Evolutionary conservation across 2,888 invertebrate species (phyloP), one percentile per base, ranked within the genome.

Genomic region (Tiphia femorata): DNA sequence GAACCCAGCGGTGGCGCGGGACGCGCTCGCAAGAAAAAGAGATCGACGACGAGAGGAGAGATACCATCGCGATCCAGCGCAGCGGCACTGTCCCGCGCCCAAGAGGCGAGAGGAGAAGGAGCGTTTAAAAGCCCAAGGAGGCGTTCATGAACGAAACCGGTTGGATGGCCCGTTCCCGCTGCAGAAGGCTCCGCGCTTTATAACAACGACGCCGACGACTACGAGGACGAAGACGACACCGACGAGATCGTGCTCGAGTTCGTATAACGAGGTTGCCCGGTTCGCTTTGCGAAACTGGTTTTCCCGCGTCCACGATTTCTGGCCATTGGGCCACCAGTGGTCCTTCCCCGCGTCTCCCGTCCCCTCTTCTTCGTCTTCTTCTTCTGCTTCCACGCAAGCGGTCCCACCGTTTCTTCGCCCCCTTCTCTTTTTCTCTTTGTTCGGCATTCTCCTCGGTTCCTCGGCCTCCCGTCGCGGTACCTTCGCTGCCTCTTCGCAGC

Each of bases 171-270:
- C 52, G 55, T 51, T 35, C 14, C 25, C 33, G 14, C 33, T 20
- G 48, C 53, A 55, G 47, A 62, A 62, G 65, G 54, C 55, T 55
- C 58, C 47, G 53, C 49, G 61, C 35, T 58, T 44, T 19, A 10
- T 58, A n/a, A n/a, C n/a, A n/a, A n/a, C n/a, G n/a, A n/a, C n/a
- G n/a, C n/a, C n/a, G n/a, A n/a, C n/a, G n/a, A n/a, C n/a, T n/a
- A n/a, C n/a, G n/a, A n/a, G n/a, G n/a, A n/a, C n/a, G n/a, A n/a
- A n/a, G n/a, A n/a, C n/a, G n/a, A n/a, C n/a, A n/a, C n/a, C n/a
- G n/a, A n/a, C n/a, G n/a, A n/a, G n/a, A n/a, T n/a, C n/a, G n/a
- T 69, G 64, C 61, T 69, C 70, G 70, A 69, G 61, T 69, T 69
- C 67, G 61, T 57, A 70, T 67, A 67, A 67, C 70, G 68, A 69